Evolutionary conservation across 2,797 vertebrate species (phyloP), one percentile per base, ranked within the genome.

Genomic region (Enteromius mattozi): DNA sequence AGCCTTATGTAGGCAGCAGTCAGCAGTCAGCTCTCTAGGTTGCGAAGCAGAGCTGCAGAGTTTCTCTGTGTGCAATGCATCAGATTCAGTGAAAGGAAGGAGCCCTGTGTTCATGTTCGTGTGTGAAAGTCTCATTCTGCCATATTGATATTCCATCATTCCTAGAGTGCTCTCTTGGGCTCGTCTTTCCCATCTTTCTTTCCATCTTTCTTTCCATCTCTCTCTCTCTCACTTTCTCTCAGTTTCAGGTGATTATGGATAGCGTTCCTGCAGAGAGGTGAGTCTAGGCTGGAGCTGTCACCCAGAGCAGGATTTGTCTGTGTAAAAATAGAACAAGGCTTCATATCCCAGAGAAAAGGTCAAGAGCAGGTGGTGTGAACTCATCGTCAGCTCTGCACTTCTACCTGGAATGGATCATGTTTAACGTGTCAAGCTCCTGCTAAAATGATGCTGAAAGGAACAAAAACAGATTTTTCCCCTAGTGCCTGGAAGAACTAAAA

Each of bases 181-280:
- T 92, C 89, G 88, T 87, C 87, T 90, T 83, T 66, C 68, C 77
- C 37, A 61, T 68, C 69, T 80, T 61, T 78, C 87, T 91, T 85
- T 86, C 91, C 89, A 89, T 86, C 40, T 80, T 61, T 78, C 87
- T 91, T 85, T 86, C 91, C 89, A 89, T 86, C 40, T n/a, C n/a
- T 27, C 68, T 86, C 83, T 85, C 84, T 47, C 40, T 72, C 80
- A 90, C 89, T 87, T 83, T 86, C 82, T 71, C 88, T 82, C 78
- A 65, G 69, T 87, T 90, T 88, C 88, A 89, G 91, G 93, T 95
- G 94, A 94, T 95, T 95, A 94, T 95, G 92, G 86, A 54, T 88
- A 89, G 88, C 80, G 86, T 84, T 83, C 85, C 88, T 88, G 81
- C 77, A 85, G 87, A 89, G 90, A 90, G 88, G 82, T 86, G 71